Evolutionary conservation across 2,113 vertebrate species (phyloP), one percentile per base, ranked within the genome.

Genomic region (Pyxicephalus adspersus): DNA sequence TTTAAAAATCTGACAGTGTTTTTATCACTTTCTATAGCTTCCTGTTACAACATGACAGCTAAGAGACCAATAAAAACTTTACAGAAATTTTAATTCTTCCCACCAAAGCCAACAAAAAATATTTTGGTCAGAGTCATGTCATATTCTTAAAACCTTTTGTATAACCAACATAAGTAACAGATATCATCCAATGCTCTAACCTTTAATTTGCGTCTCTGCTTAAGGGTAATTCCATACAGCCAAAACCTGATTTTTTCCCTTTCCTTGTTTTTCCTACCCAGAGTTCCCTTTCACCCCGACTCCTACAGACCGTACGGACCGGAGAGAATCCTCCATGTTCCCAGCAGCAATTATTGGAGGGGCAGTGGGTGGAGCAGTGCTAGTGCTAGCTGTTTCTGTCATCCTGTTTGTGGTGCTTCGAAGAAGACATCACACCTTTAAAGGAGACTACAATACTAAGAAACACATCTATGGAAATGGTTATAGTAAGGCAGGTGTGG

Each of bases 401-500:
- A 93, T 96, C 85, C 93, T 97, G 79, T 93, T 97, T 90, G 83
- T 96, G 83, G 94, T 96, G 80, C 95, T 99, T 70, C 95, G 96
- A 70, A 94, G 95, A 85, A 95, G 97, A 83, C 96, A 96, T 77
- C 96, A 96, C 91, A 99, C 97, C 92, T 99, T 99, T 94, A 99
- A 99, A 89, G 98, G 98, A 0, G 97, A 99, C 94, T 98, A 99
- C 94, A 98, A 94, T 94, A 99, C 98, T 81, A 99, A 98, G 94
- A 99, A 98, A 84, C 97, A 99, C 0, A 96, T 98, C 63, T 98
- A 97, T 0, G 97, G 98, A 57, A 99, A 99, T 0, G 97, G 98
- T 77, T 99, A 98, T 94, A 97, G 95, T 92, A 98, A 98, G 83
- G 96, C 97, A 0, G 94, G 95, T 57, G 85, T 96, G 83, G 93